Percentiles rank a stretch among this genome's conserved stretches.
Evolutionary conservation across 1,140 invertebrate genomes (phyloP).

Genomic region (Drosophila oshimai): DNA sequence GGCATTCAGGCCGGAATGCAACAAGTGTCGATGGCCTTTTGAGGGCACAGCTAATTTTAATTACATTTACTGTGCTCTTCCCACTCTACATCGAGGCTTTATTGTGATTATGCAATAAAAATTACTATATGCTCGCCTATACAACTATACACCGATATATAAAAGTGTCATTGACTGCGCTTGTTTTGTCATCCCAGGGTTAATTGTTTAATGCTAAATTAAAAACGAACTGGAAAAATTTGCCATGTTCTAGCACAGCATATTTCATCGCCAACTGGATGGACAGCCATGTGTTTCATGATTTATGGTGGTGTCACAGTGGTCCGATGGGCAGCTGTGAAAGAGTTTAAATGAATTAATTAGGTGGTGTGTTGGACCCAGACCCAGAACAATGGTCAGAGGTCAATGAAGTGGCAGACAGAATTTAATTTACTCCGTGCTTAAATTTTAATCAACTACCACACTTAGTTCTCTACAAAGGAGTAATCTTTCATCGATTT

Average conservation of each 20-base stretch:
- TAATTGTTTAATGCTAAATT: constrained; percentile 71
- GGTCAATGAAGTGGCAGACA: constrained; percentile 37
- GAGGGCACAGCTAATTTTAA: constrained; percentile 47
- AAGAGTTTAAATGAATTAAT: constrained; percentile 51
- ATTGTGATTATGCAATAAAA: constrained; percentile 58
- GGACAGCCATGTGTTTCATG: constrained; percentile 36
- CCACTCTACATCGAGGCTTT: constrained; percentile 17
- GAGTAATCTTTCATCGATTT: constrained; percentile 6
- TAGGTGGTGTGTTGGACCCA: background rate
- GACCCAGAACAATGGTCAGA: constrained; percentile 3
- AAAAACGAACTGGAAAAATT: constrained; percentile 35
- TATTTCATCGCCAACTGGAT: constrained; percentile 43
- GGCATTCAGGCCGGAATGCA: constrained; percentile 18
- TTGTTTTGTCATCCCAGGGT: constrained; percentile 42
- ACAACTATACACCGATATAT: background rate
- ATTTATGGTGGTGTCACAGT: constrained; percentile 26
- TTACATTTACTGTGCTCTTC: constrained; percentile 19
- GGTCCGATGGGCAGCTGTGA: constrained; percentile 6
- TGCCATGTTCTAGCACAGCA: constrained; percentile 48
- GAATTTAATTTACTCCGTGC: background rate
- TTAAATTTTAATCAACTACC: background rate
- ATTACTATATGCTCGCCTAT: constrained; percentile 1
- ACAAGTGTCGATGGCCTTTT: constrained; percentile 70
- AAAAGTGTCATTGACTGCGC: constrained; percentile 58
- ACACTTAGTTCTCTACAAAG: background rate